Evolutionary conservation across 2,797 vertebrate species (phyloP), one percentile per base, ranked within the genome.

Genomic region (Sylvilagus floridanus): DNA sequence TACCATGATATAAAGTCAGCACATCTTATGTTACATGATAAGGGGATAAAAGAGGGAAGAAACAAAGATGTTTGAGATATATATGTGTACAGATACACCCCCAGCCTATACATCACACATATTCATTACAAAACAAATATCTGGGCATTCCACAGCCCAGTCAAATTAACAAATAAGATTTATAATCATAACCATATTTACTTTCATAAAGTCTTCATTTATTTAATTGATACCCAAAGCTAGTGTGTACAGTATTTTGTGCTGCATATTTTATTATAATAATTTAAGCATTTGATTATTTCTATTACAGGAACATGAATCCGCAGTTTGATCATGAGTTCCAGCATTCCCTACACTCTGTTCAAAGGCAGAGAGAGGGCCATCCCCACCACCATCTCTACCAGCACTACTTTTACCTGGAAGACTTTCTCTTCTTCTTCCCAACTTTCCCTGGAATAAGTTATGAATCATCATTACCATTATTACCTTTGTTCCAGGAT

Each of bases 221-320:
- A 71, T 54, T 89, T 94, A 72, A 78, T 71, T 52, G 32, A 84
- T 87, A 11, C 37, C 16, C 28, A 83, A 62, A 86, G 30, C 76
- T 60, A 82, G 32, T 82, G 35, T 57, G 54, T 57, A 57, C 54
- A 57, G 54, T 57, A 57, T 57, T 57, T 57, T 57, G 54, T 57
- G 54, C 13, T 57, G 54, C 54, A 57, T 57, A 57, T 57, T 57
- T 57, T 57, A 57, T 57, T 57, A 21, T 57, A 16, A 57, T 57
- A 13, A 77, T 72, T 81, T 47, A 24, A 72, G 62, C 14, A 81
- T 47, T 26, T 7, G 21, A 24, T 81, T 71, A 81, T 93, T 93
- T 94, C 0, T 94, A 30, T 98, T 98, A 71, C 91, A 98, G 98
- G 96, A 57, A 88, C 32, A 94, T 72, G 6, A 21, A n/a, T 47